A percentile compares a stretch with the other conserved stretches of the same genome.
These are phyloP conservation scores for Campylomormyrus tamandua DNA, from an alignment of 2,113 vertebrate genomes.

Conservation along the genomic window DNA sequence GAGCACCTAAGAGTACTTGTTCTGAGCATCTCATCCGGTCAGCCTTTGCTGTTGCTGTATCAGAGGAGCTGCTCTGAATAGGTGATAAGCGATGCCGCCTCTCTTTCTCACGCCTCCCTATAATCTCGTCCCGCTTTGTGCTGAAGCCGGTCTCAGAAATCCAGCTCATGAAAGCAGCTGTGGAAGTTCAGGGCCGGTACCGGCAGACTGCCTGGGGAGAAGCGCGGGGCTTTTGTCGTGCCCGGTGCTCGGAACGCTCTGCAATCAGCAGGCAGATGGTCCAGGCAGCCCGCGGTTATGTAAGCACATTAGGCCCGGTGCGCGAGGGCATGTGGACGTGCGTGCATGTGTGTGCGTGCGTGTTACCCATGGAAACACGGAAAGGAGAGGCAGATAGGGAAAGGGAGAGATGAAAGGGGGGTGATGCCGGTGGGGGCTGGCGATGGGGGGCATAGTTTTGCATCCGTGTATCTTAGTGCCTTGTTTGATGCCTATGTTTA, in stretches of 20 bases:
- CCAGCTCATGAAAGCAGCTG: neutral
- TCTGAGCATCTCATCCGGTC: neutral
- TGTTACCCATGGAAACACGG: conserved; percentile 17
- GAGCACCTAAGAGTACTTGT: neutral
- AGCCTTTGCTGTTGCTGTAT: neutral
- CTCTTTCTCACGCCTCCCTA: neutral
- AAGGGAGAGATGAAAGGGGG: neutral
- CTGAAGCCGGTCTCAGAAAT: neutral
- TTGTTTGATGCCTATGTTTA: neutral
- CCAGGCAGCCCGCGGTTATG: conserved; percentile 5
- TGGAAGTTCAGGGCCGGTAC: neutral
- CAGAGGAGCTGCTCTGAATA: neutral
- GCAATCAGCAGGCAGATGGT: conserved; percentile 10
- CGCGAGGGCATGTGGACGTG: neutral
- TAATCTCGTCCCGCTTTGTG: neutral
- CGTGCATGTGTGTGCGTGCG: neutral
- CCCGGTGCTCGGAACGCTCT: neutral
- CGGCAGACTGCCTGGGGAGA: neutral
- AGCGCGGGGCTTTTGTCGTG: neutral
- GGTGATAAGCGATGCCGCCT: neutral
- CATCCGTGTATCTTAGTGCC: neutral
- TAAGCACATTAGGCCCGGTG: conserved; percentile 5
- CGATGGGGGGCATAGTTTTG: neutral
- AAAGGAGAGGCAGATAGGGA: neutral
- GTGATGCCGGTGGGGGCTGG: neutral